phyloP scores from a whole-genome alignment of 2,888 invertebrate genomes.

The Meta bourneti region DNA sequence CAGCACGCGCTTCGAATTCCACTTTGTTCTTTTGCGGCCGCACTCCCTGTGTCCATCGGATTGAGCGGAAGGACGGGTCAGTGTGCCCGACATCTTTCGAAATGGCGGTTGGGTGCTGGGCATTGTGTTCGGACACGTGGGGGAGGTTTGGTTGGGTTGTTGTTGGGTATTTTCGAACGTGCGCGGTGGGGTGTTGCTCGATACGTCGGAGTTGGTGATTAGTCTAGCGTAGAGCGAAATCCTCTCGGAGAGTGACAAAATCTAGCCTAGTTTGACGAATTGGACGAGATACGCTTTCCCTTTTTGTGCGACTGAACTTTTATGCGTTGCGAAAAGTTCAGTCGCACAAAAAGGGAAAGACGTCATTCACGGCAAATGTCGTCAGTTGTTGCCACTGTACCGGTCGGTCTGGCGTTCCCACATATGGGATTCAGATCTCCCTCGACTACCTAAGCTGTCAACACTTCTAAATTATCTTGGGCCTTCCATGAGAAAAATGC shows the following conservation, averaged over 20 bases:
- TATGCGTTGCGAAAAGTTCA: too few relatives aligned
- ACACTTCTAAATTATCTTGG: too few relatives aligned
- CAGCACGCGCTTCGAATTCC: slow-evolving; percentile 25
- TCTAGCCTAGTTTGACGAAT: background rate
- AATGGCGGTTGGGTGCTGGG: background rate
- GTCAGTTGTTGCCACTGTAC: too few relatives aligned
- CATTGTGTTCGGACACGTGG: background rate
- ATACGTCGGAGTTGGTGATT: background rate
- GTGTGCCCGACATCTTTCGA: slow-evolving; percentile 12
- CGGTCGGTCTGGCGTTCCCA: too few relatives aligned
- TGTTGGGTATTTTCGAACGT: background rate
- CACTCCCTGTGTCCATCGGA: background rate
- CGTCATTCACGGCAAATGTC: too few relatives aligned
- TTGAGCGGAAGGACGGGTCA: slow-evolving; percentile 9
- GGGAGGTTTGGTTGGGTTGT: background rate
- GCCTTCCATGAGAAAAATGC: too few relatives aligned
- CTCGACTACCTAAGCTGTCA: too few relatives aligned
- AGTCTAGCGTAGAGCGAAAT: background rate
- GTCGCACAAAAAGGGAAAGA: too few relatives aligned
- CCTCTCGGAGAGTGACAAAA: background rate
- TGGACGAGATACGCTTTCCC: background rate
- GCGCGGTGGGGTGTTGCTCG: background rate
- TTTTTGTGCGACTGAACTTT: background rate
- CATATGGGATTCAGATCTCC: too few relatives aligned
- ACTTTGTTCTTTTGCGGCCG: background rate